Evolutionary conservation across 2,888 invertebrate species (phyloP).

Genomic region (Prenolepis imparis): DNA sequence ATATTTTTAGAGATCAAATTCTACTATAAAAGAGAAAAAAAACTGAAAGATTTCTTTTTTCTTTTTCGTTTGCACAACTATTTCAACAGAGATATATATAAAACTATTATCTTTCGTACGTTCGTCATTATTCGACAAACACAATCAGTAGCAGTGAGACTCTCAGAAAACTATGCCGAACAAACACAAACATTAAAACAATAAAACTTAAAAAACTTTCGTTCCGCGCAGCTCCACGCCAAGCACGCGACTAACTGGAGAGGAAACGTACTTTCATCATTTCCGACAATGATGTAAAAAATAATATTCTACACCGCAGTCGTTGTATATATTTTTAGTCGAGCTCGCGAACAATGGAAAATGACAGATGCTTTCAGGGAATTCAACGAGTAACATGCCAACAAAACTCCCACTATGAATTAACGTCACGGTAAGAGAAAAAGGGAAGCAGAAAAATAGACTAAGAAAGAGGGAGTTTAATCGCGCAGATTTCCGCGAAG

Average conservation of each 20-base stretch:
- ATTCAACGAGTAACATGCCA: conserved; percentile 38
- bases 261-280: background rate
- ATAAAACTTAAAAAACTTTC: conserved; percentile 24
- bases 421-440: background rate
- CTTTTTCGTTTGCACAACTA: background rate
- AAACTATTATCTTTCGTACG: background rate
- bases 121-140: background rate
- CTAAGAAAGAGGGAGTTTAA: conserved; percentile 5
- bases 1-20: background rate
- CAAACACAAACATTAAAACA: background rate
- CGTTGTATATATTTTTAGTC: conserved; percentile 36
- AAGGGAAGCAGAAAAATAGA: background rate
- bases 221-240: background rate
- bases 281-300: conserved; percentile 3
- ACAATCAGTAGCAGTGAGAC: background rate
- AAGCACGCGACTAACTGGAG: background rate
- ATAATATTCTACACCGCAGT: background rate
- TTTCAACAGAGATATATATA: background rate
- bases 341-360: conserved; percentile 26
- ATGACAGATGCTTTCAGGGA: conserved; percentile 44
- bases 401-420: conserved; percentile 30
- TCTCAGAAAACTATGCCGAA: conserved; percentile 6
- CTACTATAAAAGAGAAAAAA: background rate
- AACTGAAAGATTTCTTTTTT: background rate
- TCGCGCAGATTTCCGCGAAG: background rate